These are phyloP conservation scores for Anguilla pacifica DNA, from an alignment of 2,797 vertebrate genomes.

Conservation along the genomic window DNA sequence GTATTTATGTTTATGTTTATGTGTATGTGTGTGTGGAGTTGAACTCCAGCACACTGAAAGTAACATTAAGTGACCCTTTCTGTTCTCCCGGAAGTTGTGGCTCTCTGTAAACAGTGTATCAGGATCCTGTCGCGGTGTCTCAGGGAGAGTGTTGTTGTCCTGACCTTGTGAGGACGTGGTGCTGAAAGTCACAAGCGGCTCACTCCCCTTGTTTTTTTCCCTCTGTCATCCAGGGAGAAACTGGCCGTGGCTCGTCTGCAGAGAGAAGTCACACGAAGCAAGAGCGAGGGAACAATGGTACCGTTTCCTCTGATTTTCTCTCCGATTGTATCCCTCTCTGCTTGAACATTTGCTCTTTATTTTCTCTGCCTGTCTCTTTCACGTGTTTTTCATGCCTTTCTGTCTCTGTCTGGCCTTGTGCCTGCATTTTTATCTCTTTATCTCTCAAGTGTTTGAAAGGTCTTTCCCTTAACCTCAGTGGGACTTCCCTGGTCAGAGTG, in stretches of 20 bases:
- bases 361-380: not conserved
- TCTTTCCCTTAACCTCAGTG: not conserved
- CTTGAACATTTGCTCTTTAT: not conserved
- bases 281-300: slow-evolving; percentile 89
- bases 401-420: slow-evolving; percentile 40
- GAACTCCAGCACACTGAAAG: slow-evolving; percentile 55
- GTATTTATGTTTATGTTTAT: not conserved
- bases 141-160: slow-evolving; percentile 60
- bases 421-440: not conserved
- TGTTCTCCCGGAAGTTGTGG: not conserved
- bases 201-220: not conserved
- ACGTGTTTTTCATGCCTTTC: slow-evolving; percentile 20
- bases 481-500: not conserved
- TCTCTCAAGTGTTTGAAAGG: not conserved
- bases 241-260: slow-evolving; percentile 88
- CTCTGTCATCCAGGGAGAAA: slow-evolving; percentile 76
- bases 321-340: not conserved
- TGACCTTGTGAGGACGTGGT: not conserved
- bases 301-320: slow-evolving; percentile 33
- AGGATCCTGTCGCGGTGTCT: slow-evolving; percentile 35
- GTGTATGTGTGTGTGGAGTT: not conserved
- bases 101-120: not conserved
- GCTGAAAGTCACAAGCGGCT: not conserved
- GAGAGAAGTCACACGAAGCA: slow-evolving; percentile 82
- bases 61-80: not conserved